A percentile compares a stretch with the other conserved stretches of the same genome.
These are phyloP conservation scores for Cardiocondyla obscurior DNA, from an alignment of 1,140 invertebrate species.

Conservation along the genomic window DNA sequence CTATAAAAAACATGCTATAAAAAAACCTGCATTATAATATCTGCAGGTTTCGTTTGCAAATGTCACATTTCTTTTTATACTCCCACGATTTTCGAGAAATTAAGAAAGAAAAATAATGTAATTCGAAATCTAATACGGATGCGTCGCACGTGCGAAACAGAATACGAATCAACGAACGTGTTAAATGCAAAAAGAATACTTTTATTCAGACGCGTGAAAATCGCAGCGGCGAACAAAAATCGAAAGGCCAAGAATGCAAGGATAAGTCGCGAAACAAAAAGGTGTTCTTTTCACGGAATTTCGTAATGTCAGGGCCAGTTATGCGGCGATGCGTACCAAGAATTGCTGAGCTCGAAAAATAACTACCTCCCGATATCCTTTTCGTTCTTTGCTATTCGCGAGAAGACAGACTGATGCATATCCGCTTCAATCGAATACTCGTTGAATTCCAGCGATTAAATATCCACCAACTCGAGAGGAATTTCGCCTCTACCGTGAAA, in stretches of 20 bases:
- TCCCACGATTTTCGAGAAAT: background rate
- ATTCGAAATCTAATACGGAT: background rate
- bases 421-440: background rate
- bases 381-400: background rate
- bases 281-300: background rate
- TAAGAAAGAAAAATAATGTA: too few relatives aligned
- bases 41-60: background rate
- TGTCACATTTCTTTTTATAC: background rate
- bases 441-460: slow-evolving; percentile 35
- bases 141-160: background rate
- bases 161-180: background rate
- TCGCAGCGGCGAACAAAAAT: too few relatives aligned
- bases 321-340: slow-evolving; percentile 1
- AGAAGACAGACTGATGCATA: slow-evolving; percentile 17
- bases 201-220: background rate
- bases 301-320: slow-evolving; percentile 24
- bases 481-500: background rate
- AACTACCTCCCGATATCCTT: slow-evolving; percentile 5
- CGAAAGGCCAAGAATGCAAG: background rate
- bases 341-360: slow-evolving; percentile 12
- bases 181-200: slow-evolving; percentile 4
- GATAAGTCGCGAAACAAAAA: background rate
- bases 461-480: background rate
- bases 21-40: background rate
- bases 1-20: background rate